Evolutionary conservation across 2,797 vertebrate species (phyloP), one percentile per base, ranked within the genome.

Genomic region (Carapus acus): DNA sequence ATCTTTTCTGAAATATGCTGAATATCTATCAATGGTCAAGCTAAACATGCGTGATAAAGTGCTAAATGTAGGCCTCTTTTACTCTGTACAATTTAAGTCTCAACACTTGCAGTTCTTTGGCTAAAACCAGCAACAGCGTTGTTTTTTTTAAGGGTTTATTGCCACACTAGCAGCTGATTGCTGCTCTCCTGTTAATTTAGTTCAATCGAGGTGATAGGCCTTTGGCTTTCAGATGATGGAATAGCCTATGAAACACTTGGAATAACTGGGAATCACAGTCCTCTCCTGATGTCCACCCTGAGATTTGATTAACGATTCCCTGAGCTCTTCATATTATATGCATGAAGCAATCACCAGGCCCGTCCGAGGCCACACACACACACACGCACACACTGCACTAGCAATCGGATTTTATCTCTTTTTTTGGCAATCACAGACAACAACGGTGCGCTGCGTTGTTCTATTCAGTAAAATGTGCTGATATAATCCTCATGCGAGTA

Each of bases 251-350:
- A 62, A 65, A 38, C 51, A 11, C 52, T 41, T 49, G 50, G 31
- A 58, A 49, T 50, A 27, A 41, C 36, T 43, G 54, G 42, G 67
- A 39, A 62, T 74, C 79, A 76, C 78, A 74, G 71, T 71, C 56
- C 15, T 73, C 27, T 49, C 34, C 63, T 45, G 37, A 69, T 62
- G 52, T 49, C 62, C 69, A 77, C 58, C 70, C 80, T 78, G 78
- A 79, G 74, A 69, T 72, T 14, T 51, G 54, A 75, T 67, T 57
- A 29, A 46, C 20, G 50, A 55, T 44, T 71, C 43, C 80, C 74
- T 68, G 71, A 79, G 69, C 58, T 72, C 55, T 34, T 66, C 64
- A 33, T 46, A 48, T 57, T 43, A 58, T 37, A 54, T 60, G 47
- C 43, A 48, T 54, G 16, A 23, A 63, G 44, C 40, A 19, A 44